phyloP scores from a whole-genome alignment of 1,140 invertebrate genomes.

The Meteorus sp. region DNA sequence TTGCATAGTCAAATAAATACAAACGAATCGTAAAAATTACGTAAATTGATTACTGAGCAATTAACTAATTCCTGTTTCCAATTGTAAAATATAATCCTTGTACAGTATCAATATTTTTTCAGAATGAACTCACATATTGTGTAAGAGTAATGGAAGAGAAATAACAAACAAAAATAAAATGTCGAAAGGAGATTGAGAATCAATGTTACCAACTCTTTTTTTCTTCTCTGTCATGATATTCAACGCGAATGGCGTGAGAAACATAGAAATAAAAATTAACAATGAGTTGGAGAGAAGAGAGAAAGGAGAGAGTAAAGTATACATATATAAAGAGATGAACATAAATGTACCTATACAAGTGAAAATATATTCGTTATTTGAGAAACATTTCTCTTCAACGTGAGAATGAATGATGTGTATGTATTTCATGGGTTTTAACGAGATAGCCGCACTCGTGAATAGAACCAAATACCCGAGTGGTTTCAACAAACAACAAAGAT shows the following conservation, averaged over 20 bases:
- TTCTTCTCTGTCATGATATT: background rate
- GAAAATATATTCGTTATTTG: background rate
- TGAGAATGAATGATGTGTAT: background rate
- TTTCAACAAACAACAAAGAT: background rate
- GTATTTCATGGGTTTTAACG: background rate
- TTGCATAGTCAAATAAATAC: background rate
- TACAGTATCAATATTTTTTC: constrained; percentile 56
- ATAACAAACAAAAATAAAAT: constrained; percentile 23
- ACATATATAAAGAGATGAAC: background rate
- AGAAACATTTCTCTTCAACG: background rate
- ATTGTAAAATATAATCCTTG: constrained; percentile 49
- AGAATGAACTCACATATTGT: constrained; percentile 42
- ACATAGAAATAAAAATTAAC: constrained; percentile 10
- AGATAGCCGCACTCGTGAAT: background rate
- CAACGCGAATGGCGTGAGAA: background rate
- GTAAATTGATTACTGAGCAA: too few relatives aligned
- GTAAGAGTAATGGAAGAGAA: constrained; percentile 48
- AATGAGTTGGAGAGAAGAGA: constrained; percentile 23
- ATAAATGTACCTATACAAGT: constrained; percentile 7
- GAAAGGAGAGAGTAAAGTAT: constrained; percentile 22
- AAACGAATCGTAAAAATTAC: background rate
- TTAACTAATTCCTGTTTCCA: background rate
- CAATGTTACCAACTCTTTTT: too few relatives aligned
- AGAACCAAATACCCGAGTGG: background rate
- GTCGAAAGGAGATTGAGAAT: too few relatives aligned